A percentile compares a stretch with the other conserved stretches of the same genome.
Conservation (phyloP, 1,140 invertebrate genomes). For the Drosophila dunni region DNA sequence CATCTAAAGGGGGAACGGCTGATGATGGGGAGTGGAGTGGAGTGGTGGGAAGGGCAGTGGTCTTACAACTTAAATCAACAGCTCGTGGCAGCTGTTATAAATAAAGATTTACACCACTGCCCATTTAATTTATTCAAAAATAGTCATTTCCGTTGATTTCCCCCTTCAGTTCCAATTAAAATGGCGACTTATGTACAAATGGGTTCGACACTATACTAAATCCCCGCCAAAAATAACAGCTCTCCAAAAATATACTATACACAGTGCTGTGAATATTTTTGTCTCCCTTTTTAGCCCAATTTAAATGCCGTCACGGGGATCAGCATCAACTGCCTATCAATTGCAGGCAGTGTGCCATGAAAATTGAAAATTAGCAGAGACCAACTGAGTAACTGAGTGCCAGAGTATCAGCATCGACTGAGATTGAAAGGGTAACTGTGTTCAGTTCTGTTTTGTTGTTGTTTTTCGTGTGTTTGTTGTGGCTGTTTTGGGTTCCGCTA, state of each 20-base stretch:
- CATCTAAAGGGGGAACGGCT: not conserved
- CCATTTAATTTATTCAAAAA: constrained; percentile 79
- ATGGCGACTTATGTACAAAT: constrained; percentile 73
- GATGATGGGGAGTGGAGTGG: not conserved
- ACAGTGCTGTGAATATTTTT: constrained; percentile 2
- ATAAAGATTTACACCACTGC: constrained; percentile 71
- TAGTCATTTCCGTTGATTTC: constrained; percentile 61
- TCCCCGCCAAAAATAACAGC: constrained; percentile 4
- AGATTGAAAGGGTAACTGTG: not conserved
- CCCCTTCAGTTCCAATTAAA: constrained; percentile 67
- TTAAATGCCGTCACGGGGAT: constrained; percentile 79
- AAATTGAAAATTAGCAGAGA: constrained; percentile 77
- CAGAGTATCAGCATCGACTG: not conserved
- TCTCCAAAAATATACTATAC: constrained; percentile 3
- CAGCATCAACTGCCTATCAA: constrained; percentile 74
- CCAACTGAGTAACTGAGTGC: constrained; percentile 8
- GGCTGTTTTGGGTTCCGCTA: constrained; percentile 33
- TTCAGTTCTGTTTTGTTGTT: constrained; percentile 5
- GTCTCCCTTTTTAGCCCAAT: constrained; percentile 42
- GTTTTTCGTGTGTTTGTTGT: not conserved
- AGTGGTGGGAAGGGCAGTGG: not conserved
- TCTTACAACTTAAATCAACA: constrained; percentile 49
- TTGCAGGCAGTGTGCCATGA: constrained; percentile 66
- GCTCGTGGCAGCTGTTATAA: constrained; percentile 71
- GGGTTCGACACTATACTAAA: constrained; percentile 34